Percentiles rank a stretch among this genome's conserved stretches.
phyloP scores from a whole-genome alignment of 2,888 invertebrate genomes.

The Drosophila cyrtoloma region DNA sequence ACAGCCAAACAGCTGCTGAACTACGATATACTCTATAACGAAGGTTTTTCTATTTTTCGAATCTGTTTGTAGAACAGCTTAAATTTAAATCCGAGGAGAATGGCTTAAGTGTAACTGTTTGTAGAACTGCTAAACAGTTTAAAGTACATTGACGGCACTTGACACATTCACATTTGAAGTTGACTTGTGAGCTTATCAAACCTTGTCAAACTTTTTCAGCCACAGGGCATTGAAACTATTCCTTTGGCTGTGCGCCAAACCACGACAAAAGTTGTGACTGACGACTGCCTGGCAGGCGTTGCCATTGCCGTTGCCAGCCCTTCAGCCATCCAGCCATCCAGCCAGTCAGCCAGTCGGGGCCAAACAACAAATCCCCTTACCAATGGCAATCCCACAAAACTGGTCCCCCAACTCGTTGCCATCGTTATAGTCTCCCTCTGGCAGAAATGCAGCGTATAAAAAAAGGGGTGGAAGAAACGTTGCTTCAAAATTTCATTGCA shows the following conservation, averaged over 20 bases:
- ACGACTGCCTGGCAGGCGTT: constrained; percentile 76
- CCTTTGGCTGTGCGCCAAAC: constrained; percentile 74
- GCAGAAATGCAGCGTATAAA: constrained; percentile 36
- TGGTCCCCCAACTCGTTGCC: constrained; percentile 54
- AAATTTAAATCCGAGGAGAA: not conserved
- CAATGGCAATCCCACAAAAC: constrained; percentile 31
- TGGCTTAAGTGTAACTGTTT: constrained; percentile 3
- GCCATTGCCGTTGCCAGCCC: constrained; percentile 42
- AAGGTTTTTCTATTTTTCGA: not conserved
- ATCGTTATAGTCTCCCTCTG: constrained; percentile 54
- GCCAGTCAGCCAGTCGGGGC: constrained; percentile 29
- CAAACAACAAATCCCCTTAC: constrained; percentile 38
- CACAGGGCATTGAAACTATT: constrained; percentile 48
- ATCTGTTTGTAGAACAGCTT: constrained; percentile 2
- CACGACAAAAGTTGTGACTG: constrained; percentile 80
- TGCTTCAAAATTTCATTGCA: constrained; percentile 80
- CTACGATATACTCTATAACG: constrained; percentile 16
- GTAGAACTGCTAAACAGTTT: not conserved
- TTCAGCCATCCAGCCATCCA: constrained; percentile 14
- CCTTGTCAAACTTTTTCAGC: constrained; percentile 13
- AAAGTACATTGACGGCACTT: not conserved
- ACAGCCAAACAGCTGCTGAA: not conserved
- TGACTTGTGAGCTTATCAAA: constrained; percentile 25
- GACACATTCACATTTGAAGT: not conserved
- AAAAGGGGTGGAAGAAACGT: constrained; percentile 28